Base-by-base conservation (phyloP, 64 coral and sea anemone genomes). In the Porites australiensis region DNA sequence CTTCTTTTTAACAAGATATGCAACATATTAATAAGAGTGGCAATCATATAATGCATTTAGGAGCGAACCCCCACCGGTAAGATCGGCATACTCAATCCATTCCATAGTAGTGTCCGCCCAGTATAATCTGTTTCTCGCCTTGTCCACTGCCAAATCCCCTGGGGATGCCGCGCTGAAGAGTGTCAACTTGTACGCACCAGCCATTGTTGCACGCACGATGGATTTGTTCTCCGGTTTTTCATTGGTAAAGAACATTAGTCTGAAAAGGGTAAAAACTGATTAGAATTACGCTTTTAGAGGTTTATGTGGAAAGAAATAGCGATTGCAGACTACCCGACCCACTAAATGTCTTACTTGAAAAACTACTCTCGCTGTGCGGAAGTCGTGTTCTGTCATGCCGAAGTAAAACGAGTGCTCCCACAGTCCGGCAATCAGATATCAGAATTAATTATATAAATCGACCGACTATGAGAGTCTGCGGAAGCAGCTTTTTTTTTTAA, bases 231-330 rank as follows among this genome's bases (percentile, higher is more conserved):
- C 5, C 0, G 79, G 49, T 53, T 74, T 71, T 3, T 60, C 52
- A 61, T 94, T 77, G 12, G 92, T 98, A 88, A 89, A 98, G 75
- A 91, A 98, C 95, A 98, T 98, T 13, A 58, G 21, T 20, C 95
- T 97, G 58, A 2, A 85, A 46, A 87, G 49, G 14, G 20, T 6
- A 47, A 51, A 19, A 48, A 44, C 22, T 13, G 57, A 45, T 13
- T 18, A 55, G 16, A 88, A 53, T 70, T 7, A 65, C 27, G 27
- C 27, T 37, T 37, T 37, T 37, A 37, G 27, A 37, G 27, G 27
- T 37, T 37, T 37, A 37, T 1, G 27, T 37, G 27, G 27, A 37
- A 37, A 1, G 27, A 37, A 37, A 37, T 37, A 37, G 27, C 27
- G 27, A 37, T 37, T 37, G 27, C 27, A 37, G 27, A 37, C 0